These are phyloP conservation scores for Teleiodes luculella DNA, from an alignment of 2,888 invertebrate species.

Conservation along the genomic window DNA sequence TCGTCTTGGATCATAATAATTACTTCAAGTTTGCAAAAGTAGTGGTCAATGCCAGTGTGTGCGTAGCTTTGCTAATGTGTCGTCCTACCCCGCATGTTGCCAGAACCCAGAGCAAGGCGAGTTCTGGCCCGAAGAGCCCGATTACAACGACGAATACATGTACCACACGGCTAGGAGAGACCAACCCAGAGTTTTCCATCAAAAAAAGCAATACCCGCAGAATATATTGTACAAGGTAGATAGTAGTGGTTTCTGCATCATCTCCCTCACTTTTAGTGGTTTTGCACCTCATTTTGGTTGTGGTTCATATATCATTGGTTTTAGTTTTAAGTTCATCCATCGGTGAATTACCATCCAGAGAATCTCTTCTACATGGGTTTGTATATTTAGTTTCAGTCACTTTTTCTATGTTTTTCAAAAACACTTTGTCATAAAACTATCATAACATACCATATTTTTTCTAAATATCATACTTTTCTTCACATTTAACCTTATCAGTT, in stretches of 20 bases:
- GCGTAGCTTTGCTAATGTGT: slow-evolving; percentile 56
- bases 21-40: slow-evolving; percentile 19
- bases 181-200: slow-evolving; percentile 68
- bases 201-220: slow-evolving; percentile 75
- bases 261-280: not conserved
- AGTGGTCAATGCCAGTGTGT: slow-evolving; percentile 42
- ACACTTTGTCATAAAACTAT: not conserved
- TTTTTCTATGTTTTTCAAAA: not conserved
- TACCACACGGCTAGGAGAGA: slow-evolving; percentile 74
- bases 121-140: slow-evolving; percentile 65
- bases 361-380: slow-evolving; percentile 2
- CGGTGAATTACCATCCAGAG: not conserved
- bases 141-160: slow-evolving; percentile 74
- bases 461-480: not conserved
- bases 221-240: slow-evolving; percentile 75
- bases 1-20: not conserved
- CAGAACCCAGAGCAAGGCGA: slow-evolving; percentile 64
- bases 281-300: slow-evolving; percentile 13
- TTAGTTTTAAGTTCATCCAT: slow-evolving; percentile 1
- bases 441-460: too few species aligned
- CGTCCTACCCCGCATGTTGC: slow-evolving; percentile 52
- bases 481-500: too few species aligned
- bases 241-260: slow-evolving; percentile 22
- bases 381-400: not conserved
- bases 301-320: slow-evolving; percentile 1